These are phyloP conservation scores for Diorhabda elongata DNA, from an alignment of 1,140 invertebrate genomes.

Conservation along the genomic window DNA sequence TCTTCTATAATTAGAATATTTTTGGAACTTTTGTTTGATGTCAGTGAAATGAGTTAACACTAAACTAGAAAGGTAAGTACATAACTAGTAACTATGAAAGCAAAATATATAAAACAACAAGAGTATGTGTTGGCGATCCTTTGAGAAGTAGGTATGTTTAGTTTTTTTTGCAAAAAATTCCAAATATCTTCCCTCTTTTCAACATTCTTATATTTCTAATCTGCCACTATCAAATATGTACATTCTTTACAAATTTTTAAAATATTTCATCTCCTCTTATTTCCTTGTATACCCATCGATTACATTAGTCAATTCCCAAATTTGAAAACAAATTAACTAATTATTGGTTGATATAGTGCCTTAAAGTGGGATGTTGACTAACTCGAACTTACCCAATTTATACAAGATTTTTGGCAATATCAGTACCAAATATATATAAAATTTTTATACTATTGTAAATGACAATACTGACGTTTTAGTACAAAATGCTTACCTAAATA, in stretches of 20 bases:
- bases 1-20: no score
- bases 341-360: conserved; percentile 4
- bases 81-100: conserved; percentile 3
- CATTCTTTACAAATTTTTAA: conserved; percentile 32
- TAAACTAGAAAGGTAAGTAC: background rate
- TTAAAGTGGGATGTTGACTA: conserved; percentile 21
- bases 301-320: conserved; percentile 15
- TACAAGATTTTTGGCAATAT: conserved; percentile 17
- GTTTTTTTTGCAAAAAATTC: conserved; percentile 15
- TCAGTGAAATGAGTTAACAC: no score
- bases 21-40: no score
- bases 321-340: conserved; percentile 6
- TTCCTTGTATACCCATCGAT: conserved; percentile 26
- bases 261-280: conserved; percentile 30
- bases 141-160: no score
- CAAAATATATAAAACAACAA: background rate
- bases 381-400: conserved; percentile 11
- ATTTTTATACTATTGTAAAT: conserved; percentile 24
- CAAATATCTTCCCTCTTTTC: conserved; percentile 25
- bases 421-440: conserved; percentile 30
- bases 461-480: conserved; percentile 24
- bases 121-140: no score
- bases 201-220: conserved; percentile 36
- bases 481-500: conserved; percentile 25
- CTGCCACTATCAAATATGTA: conserved; percentile 31